phyloP scores from a whole-genome alignment of 1,140 invertebrate genomes.

The Macrotrachela quadricornifera region DNA sequence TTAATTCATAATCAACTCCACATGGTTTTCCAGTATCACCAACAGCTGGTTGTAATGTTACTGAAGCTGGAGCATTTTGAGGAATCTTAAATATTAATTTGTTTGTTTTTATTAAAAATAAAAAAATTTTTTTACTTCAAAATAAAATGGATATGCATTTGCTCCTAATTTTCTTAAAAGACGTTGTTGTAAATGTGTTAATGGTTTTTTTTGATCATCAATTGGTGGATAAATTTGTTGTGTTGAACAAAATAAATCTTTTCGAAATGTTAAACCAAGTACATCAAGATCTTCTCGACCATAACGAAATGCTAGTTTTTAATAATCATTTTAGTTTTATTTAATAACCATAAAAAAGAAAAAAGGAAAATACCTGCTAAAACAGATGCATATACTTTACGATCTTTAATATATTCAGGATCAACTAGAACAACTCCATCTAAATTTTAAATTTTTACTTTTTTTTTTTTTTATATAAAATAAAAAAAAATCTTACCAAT shows the following conservation, averaged over 20 bases:
- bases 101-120: too few species aligned
- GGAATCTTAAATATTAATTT: constrained; percentile 41
- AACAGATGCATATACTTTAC: constrained; percentile 14
- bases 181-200: constrained; percentile 77
- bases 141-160: constrained; percentile 94
- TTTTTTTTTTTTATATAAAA: too few species aligned
- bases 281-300: constrained; percentile 94
- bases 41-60: constrained; percentile 80
- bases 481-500: too few species aligned
- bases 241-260: constrained; percentile 82
- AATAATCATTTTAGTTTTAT: too few species aligned
- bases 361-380: neutral
- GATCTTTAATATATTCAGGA: constrained; percentile 67
- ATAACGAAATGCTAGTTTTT: constrained; percentile 60
- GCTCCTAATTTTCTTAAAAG: constrained; percentile 84
- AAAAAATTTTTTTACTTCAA: constrained; percentile 49
- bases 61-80: constrained; percentile 81
- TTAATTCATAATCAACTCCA: constrained; percentile 91
- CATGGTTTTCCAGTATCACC: constrained; percentile 78
- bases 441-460: too few species aligned
- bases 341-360: too few species aligned
- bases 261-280: constrained; percentile 82
- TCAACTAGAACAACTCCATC: constrained; percentile 95
- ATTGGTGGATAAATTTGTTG: constrained; percentile 48
- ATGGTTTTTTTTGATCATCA: constrained; percentile 38